These are phyloP conservation scores for Aratinga solstitialis DNA, from an alignment of 2,797 vertebrate species.

Conservation along the genomic window DNA sequence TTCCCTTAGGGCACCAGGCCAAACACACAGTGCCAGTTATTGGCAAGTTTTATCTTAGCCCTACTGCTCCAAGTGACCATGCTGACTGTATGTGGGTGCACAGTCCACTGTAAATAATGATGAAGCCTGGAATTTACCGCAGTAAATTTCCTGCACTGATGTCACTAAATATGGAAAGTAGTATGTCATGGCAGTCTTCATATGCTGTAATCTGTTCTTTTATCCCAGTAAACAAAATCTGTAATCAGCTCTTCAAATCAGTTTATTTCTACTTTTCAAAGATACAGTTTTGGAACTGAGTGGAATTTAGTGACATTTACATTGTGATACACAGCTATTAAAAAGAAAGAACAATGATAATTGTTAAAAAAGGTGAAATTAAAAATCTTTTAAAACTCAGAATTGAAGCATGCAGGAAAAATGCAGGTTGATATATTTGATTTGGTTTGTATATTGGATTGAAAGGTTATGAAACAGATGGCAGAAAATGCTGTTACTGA, in stretches of 20 bases:
- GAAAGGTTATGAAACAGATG: background rate
- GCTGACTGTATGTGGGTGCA: background rate
- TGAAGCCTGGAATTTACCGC: background rate
- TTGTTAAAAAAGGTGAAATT: background rate
- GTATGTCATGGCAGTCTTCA: background rate
- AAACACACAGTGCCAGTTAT: background rate
- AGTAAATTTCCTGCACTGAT: background rate
- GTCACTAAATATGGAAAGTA: background rate
- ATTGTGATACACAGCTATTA: background rate
- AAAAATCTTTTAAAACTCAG: background rate
- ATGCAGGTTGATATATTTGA: background rate
- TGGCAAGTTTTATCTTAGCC: background rate
- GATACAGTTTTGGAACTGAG: background rate
- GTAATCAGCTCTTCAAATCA: background rate
- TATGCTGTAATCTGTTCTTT: background rate
- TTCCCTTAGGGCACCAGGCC: background rate
- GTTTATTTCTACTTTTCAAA: background rate
- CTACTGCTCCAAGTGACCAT: accelerated
- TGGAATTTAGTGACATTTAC: background rate
- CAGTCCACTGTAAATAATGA: background rate
- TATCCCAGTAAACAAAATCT: background rate
- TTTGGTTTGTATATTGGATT: background rate
- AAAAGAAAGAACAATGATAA: background rate
- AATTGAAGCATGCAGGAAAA: background rate
- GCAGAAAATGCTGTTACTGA: background rate